Conservation (phyloP, 2,888 invertebrate species). For the Eueremaeus valkanovi region DNA sequence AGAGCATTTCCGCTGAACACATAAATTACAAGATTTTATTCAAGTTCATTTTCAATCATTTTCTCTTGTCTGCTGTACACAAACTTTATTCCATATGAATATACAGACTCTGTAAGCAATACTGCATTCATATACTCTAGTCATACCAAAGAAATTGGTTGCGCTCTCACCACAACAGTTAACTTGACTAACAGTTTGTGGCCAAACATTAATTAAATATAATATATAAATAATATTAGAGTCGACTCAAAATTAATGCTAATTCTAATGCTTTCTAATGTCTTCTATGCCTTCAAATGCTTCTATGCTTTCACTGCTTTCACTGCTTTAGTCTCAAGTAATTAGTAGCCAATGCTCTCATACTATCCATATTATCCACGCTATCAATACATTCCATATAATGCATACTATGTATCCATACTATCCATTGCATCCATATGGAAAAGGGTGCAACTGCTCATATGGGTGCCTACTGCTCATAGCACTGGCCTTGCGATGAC, state of each 20-base stretch:
- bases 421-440: not conserved
- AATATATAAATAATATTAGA: not conserved
- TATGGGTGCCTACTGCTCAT: not conserved
- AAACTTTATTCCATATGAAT: no score
- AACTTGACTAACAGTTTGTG: not conserved
- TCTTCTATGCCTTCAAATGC: no score
- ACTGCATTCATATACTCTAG: no score
- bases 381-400: not conserved
- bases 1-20: no score
- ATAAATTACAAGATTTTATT: no score
- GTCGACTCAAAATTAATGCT: not conserved
- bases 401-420: not conserved
- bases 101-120: no score
- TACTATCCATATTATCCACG: not conserved
- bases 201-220: not conserved
- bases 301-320: no score
- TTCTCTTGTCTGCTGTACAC: no score
- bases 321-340: constrained; percentile 7
- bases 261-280: no score
- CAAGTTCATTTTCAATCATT: no score
- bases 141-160: not conserved
- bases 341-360: not conserved
- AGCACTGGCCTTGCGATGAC: constrained; percentile 2
- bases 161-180: not conserved
- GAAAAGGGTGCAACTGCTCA: constrained; percentile 8